Base-by-base conservation (phyloP, 1,140 invertebrate species). In the Zaprionus davidi region DNA sequence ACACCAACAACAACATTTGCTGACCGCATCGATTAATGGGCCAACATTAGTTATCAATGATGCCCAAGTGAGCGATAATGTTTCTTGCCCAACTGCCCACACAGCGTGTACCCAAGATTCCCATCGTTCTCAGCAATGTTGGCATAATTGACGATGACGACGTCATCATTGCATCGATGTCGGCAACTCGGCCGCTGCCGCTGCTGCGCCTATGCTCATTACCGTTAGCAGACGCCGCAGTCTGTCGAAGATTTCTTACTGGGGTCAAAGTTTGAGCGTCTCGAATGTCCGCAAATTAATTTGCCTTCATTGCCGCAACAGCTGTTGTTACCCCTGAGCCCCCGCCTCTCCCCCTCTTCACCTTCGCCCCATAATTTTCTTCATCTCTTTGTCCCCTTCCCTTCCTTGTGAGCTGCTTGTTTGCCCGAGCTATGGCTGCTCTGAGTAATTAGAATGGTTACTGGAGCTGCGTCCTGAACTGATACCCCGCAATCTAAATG, bases 31-130 rank as follows among this genome's bases (percentile, higher is more conserved):
- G 78, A 88, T 88, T 87, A 88, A 87, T 87, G 83, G 67, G 17
- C 70, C 64, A 58, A 75, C 84, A 83, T 87, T 83, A 83, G 84
- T 83, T 88, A 83, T 87, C 83, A 87, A 87, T 87, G 80, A 73
- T 64, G 77, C 83, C 83, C 83, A 55, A 80, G 83, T 69, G 83
- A 71, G 87, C 83, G 77, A 87, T 80, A 86, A 86, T 82, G 73
- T 78, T 81, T 56, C 31, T 26, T 15, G 7, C 63, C 46, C 62
- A 64, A 9, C 31, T 65, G n/a, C 46, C 51, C 51, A 46, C 5
- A 38, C 36, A 62, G 58, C 58, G 17, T 49, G 20, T n/a, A 5
- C 53, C 13, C 28, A n/a, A 34, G 20, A 34, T 57, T 34, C 15
- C 22, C 55, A 34, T 15, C 5, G 36, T 31, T 31, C 55, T 26